These are phyloP conservation scores for Alces alces DNA, from an alignment of 2,113 vertebrate species.

Conservation along the genomic window DNA sequence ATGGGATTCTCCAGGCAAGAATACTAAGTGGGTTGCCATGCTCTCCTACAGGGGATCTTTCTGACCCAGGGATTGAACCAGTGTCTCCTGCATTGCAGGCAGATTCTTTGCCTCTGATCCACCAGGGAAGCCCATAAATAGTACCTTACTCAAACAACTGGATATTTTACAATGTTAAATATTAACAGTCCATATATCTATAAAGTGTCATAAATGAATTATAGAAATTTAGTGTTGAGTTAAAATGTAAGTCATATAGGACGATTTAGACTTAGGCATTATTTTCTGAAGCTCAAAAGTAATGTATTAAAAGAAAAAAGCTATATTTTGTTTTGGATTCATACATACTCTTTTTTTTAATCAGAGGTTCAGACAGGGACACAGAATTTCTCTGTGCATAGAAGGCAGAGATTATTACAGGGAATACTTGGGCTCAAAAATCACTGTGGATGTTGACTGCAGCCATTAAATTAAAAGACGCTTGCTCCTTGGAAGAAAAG, in stretches of 20 bases:
- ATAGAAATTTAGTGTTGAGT: neutral
- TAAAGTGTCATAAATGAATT: neutral
- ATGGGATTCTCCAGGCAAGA: too few species aligned
- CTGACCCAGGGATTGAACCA: too few species aligned
- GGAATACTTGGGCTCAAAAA: neutral
- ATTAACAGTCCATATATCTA: neutral
- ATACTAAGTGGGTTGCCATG: too few species aligned
- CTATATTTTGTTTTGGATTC: neutral
- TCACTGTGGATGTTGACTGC: neutral
- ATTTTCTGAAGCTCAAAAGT: neutral
- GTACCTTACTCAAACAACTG: neutral
- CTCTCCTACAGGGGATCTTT: too few species aligned
- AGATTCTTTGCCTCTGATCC: neutral
- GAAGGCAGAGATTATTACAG: neutral
- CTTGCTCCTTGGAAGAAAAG: neutral
- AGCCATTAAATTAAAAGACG: neutral
- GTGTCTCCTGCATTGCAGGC: too few species aligned
- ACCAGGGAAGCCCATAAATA: neutral
- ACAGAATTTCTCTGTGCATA: neutral
- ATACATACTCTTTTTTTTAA: neutral
- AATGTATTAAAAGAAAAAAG: neutral
- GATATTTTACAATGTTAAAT: neutral
- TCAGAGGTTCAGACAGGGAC: neutral
- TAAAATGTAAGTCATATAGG: neutral
- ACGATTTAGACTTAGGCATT: neutral